A percentile compares a stretch with the other conserved stretches of the same genome.
These are phyloP conservation scores for Wasmannia auropunctata DNA, from an alignment of 1,140 invertebrate species.

Conservation along the genomic window DNA sequence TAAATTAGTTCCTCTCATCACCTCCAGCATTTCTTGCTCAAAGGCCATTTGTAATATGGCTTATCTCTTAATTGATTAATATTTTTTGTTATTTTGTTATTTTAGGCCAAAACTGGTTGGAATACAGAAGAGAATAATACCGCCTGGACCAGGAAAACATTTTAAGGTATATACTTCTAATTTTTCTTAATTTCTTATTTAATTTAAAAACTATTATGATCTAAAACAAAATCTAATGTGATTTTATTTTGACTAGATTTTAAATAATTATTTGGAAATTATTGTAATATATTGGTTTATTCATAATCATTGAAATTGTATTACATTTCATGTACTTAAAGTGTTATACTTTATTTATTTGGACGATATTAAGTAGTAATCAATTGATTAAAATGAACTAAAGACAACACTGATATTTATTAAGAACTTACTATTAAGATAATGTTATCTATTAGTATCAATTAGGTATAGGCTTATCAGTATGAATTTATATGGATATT, in stretches of 20 bases:
- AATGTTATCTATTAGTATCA: slow-evolving; percentile 24
- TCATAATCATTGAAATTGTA: background rate
- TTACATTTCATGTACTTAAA: background rate
- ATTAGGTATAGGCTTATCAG: slow-evolving; percentile 20
- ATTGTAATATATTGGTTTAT: too few species aligned
- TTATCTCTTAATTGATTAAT: slow-evolving; percentile 57
- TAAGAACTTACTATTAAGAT: slow-evolving; percentile 30
- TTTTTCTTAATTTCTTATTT: background rate
- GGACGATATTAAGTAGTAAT: background rate
- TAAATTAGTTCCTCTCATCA: slow-evolving; percentile 77
- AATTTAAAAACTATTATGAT: background rate
- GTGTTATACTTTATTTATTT: background rate
- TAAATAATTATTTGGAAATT: slow-evolving; percentile 3
- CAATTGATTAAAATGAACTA: too few species aligned
- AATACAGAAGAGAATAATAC: slow-evolving; percentile 60
- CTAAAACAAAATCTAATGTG: background rate
- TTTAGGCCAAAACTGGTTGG: slow-evolving; percentile 71
- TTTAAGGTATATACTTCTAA: slow-evolving; percentile 66
- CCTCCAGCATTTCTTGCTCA: slow-evolving; percentile 72
- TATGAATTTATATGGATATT: background rate
- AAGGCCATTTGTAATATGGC: slow-evolving; percentile 50
- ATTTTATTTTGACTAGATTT: background rate
- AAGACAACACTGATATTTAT: background rate
- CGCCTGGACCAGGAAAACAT: slow-evolving; percentile 46
- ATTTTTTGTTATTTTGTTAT: slow-evolving; percentile 67